Evolutionary conservation across 2,888 invertebrate genomes (phyloP).

Genomic region (Campopleginae sp.): DNA sequence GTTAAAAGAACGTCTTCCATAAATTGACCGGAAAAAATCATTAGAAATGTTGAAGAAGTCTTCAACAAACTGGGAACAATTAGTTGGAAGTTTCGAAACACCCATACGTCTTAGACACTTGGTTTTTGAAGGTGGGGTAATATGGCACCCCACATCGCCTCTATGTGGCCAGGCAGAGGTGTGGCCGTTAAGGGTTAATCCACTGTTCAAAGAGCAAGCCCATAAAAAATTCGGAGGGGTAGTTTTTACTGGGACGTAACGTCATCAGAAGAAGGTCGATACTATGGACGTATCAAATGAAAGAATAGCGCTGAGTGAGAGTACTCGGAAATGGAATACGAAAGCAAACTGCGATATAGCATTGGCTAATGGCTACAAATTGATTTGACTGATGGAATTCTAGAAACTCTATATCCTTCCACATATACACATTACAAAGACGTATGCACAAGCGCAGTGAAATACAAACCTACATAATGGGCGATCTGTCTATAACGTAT

Average conservation of each 20-base stretch:
- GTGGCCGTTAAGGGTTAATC: too few relatives aligned
- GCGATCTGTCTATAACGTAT: slow-evolving; percentile 82
- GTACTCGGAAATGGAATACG: slow-evolving; percentile 67
- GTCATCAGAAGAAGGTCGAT: slow-evolving; percentile 20
- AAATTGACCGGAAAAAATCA: too few relatives aligned
- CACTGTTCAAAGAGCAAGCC: not conserved
- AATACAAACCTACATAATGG: slow-evolving; percentile 81
- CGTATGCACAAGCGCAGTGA: slow-evolving; percentile 68
- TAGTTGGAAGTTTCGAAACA: too few relatives aligned
- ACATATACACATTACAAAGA: slow-evolving; percentile 38
- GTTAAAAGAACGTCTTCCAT: too few relatives aligned
- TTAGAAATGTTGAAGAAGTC: too few relatives aligned
- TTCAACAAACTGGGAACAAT: too few relatives aligned
- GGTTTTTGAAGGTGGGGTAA: too few relatives aligned
- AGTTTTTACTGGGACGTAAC: slow-evolving; percentile 8
- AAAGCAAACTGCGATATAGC: slow-evolving; percentile 71
- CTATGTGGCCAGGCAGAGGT: too few relatives aligned
- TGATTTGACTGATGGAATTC: slow-evolving; percentile 82
- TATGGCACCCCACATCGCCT: too few relatives aligned
- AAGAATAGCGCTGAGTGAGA: not conserved
- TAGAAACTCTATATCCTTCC: slow-evolving; percentile 80
- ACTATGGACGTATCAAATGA: slow-evolving; percentile 33
- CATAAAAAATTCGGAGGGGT: not conserved
- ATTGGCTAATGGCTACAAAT: slow-evolving; percentile 83
- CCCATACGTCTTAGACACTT: too few relatives aligned